Base-by-base conservation (phyloP, 2,113 vertebrate genomes). In the Lepisosteus osseus region DNA sequence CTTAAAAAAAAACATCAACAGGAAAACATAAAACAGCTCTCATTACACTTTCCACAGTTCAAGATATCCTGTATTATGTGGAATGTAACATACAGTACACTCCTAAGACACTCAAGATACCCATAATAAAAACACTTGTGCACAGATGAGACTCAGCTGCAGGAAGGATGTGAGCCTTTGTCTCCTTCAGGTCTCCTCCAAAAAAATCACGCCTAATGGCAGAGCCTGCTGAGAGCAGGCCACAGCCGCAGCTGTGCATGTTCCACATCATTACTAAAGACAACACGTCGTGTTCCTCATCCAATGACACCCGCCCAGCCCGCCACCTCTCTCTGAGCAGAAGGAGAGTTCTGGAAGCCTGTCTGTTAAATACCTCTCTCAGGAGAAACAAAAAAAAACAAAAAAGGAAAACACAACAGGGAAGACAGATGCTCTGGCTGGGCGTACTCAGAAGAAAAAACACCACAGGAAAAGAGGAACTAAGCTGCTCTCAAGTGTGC, bases 241-340 rank as follows among this genome's bases (percentile, higher is more conserved):
- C 47, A 13, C 0, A 76, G 42, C 0, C 54, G 40, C 71, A 56
- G 8, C 13, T 70, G 69, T 54, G 15, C 29, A 1, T 29, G 12
- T 72, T 4, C 15, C 29, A 3, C 12, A 29, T 72, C 14, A 72
- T 72, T 72, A 72, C n/a, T 44, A 65, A 68, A 68, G 67, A 68
- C 17, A 55, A 54, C 47, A 54, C 54, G 11, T 17, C 14, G 3
- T 55, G 29, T 67, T 55, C 43, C 42, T 42, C 64, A 66, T 14
- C 11, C 42, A 13, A 5, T 6, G 12, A 8, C 42, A 66, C 64
- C 43, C 12, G n/a, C 64, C 13, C 47, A 51, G 54, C 63, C 54
- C 43, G 41, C 29, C 14, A 57, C 6, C 3, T 7, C 40, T 11
- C 42, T 57, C 70, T 14, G 3, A 13, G 61, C 62, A 62, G 29